phyloP scores from a whole-genome alignment of 2,888 invertebrate genomes.

The Polymixis lichenea region DNA sequence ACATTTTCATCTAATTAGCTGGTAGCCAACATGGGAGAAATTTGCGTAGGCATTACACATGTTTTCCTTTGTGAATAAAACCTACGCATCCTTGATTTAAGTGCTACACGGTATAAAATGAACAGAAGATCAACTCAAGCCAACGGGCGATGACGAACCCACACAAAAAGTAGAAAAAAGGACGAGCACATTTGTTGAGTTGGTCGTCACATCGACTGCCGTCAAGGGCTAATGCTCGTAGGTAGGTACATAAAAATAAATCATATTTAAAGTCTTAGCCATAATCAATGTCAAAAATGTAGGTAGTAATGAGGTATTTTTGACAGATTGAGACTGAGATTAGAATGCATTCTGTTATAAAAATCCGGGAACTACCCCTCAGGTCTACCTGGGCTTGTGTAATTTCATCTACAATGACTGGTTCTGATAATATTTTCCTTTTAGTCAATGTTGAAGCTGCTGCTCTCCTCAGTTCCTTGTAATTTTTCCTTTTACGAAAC shows the following conservation, averaged over 20 bases:
- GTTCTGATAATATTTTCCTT: not conserved
- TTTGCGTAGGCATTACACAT: slow-evolving; percentile 38
- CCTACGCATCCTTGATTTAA: slow-evolving; percentile 37
- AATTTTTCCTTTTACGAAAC: not conserved
- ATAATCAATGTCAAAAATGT: not conserved
- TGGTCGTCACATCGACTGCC: not conserved
- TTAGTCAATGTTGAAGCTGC: not conserved
- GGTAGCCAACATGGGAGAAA: slow-evolving; percentile 1
- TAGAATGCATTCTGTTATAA: not conserved
- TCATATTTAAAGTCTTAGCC: not conserved
- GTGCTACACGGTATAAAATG: not conserved
- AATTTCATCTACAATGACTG: not conserved
- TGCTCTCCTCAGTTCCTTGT: too few species aligned
- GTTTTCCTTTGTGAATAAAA: slow-evolving; percentile 31
- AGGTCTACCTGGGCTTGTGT: not conserved
- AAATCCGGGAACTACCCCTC: not conserved
- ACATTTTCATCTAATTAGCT: slow-evolving; percentile 41
- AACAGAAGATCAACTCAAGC: slow-evolving; percentile 7
- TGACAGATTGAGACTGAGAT: too few species aligned
- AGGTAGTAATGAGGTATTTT: not conserved
- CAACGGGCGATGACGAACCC: too few species aligned
- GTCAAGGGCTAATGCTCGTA: not conserved
- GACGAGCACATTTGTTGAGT: not conserved
- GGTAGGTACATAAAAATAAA: too few species aligned
- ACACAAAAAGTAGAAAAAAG: not conserved